A percentile compares a stretch with the other conserved stretches of the same genome.
Conservation (phyloP, 1,140 invertebrate species). For the Tetramorium parvispinum region DNA sequence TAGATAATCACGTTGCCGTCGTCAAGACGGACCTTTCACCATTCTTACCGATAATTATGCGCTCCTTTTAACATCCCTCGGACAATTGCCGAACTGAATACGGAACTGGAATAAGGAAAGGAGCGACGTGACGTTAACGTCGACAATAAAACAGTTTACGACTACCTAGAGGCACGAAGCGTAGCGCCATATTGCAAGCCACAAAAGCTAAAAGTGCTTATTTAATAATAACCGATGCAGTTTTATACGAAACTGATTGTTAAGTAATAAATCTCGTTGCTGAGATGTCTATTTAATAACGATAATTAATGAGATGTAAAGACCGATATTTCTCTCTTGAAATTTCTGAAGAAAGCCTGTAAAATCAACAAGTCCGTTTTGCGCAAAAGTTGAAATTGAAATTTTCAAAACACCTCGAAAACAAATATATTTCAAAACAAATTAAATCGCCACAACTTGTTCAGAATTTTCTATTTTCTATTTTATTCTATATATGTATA, state of each 20-base stretch:
- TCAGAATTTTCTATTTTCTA: not conserved
- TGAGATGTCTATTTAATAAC: not conserved
- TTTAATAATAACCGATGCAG: constrained; percentile 5
- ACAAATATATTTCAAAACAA: not conserved
- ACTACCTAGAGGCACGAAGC: not conserved
- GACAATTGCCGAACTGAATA: constrained; percentile 31
- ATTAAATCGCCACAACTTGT: not conserved
- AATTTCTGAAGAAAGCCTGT: not conserved
- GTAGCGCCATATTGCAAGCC: not conserved
- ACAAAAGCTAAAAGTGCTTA: not conserved
- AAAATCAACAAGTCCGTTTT: not conserved
- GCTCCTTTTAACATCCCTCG: constrained; percentile 20
- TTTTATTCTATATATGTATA: not conserved
- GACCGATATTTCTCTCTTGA: not conserved
- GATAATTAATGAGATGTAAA: not conserved
- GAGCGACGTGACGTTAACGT: constrained; percentile 9
- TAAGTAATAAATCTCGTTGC: not conserved
- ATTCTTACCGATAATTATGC: constrained; percentile 71
- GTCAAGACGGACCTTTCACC: constrained; percentile 68
- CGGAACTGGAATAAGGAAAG: not conserved
- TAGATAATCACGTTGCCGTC: constrained; percentile 36
- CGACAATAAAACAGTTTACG: not conserved
- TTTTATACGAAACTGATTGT: not conserved
- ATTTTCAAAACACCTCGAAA: not conserved
- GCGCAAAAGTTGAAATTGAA: not conserved